phyloP scores from a whole-genome alignment of 2,797 vertebrate genomes.

The Helostoma temminkii region DNA sequence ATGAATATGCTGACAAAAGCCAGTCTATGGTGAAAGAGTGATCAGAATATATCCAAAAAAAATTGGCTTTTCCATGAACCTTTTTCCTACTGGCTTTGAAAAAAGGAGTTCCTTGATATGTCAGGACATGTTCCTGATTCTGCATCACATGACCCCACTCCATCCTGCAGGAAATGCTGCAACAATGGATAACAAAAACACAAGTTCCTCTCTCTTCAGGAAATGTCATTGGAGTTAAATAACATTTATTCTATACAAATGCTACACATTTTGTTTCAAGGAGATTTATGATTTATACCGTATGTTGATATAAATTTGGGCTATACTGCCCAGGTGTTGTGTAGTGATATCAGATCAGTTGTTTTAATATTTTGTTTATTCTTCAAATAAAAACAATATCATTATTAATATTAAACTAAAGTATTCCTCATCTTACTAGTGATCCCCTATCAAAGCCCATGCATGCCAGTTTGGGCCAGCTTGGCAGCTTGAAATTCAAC shows the following conservation, averaged over 20 bases:
- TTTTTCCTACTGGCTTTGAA: neutral
- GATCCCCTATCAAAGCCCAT: neutral
- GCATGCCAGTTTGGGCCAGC: neutral
- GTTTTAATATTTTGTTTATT: neutral
- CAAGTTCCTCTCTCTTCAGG: neutral
- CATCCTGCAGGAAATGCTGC: slow-evolving; percentile 34
- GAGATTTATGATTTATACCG: neutral
- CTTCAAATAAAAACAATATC: neutral
- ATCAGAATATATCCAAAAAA: neutral
- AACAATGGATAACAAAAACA: slow-evolving; percentile 6
- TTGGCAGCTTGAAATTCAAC: neutral
- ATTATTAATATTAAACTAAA: neutral
- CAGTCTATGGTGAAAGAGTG: neutral
- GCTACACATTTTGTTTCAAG: neutral
- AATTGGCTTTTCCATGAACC: neutral
- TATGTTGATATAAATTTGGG: neutral
- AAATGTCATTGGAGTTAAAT: neutral
- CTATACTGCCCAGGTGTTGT: neutral
- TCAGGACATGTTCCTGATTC: slow-evolving; percentile 23
- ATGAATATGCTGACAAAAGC: neutral
- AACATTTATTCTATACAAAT: neutral
- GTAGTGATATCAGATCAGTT: neutral
- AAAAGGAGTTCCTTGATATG: slow-evolving; percentile 2
- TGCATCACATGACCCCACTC: neutral
- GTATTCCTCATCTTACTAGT: neutral